Conservation (phyloP, 2,888 invertebrate genomes). For the Podotricha telesiphe region DNA sequence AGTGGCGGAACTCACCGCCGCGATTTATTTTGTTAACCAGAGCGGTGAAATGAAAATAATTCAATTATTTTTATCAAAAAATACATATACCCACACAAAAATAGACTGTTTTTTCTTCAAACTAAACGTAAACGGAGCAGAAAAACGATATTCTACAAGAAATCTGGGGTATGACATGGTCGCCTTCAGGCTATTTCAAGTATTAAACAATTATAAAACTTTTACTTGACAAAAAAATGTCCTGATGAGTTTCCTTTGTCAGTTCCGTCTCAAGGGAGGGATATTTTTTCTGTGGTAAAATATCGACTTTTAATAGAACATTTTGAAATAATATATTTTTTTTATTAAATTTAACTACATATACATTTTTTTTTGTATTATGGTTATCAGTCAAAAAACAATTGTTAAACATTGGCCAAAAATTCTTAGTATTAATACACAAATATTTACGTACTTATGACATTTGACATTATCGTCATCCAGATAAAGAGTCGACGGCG, state of each 20-base stretch:
- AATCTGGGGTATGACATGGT: not conserved
- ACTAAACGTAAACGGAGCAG: not conserved
- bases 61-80: no score
- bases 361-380: no score
- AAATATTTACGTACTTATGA: not conserved
- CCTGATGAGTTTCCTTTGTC: not conserved
- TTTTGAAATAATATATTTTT: not conserved
- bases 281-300: not conserved
- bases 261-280: not conserved
- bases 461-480: not conserved
- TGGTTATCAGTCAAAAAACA: no score
- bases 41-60: no score
- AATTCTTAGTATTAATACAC: no score
- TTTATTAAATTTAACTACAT: no score
- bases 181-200: slow-evolving; percentile 5
- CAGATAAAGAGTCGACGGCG: not conserved
- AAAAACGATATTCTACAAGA: not conserved
- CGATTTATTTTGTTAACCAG: no score
- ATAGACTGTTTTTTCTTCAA: not conserved
- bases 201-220: slow-evolving; percentile 17
- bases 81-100: no score
- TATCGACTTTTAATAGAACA: not conserved
- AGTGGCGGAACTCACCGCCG: no score
- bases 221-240: not conserved
- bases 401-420: no score